Conservation (phyloP, 2,113 vertebrate genomes). For the Chunga burmeisteri region DNA sequence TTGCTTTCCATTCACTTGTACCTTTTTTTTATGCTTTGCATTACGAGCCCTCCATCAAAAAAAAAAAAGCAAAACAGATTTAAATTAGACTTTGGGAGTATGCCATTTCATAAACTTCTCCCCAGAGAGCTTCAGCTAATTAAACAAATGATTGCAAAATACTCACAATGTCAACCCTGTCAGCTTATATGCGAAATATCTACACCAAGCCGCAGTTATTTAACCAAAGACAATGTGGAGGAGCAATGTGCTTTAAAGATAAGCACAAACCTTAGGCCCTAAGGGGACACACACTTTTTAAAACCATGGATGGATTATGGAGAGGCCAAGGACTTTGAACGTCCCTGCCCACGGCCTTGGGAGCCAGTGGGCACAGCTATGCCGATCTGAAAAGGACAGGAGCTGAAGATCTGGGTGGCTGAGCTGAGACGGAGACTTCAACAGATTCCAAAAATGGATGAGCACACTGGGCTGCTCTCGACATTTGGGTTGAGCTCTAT, state of each 20-base stretch:
- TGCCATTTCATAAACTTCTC: constrained; percentile 68
- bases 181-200: constrained; percentile 7
- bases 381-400: not conserved
- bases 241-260: not conserved
- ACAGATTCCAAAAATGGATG: not conserved
- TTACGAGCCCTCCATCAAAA: constrained; percentile 24
- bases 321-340: not conserved
- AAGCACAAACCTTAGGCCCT: not conserved
- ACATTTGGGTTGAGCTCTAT: not conserved
- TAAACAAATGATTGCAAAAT: constrained; percentile 77
- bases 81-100: constrained; percentile 55
- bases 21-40: constrained; percentile 27
- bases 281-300: not conserved
- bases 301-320: not conserved
- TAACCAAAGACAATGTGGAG: not conserved
- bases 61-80: constrained; percentile 50
- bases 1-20: not conserved
- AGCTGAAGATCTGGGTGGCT: not conserved
- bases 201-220: not conserved
- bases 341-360: not conserved
- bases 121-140: constrained; percentile 72
- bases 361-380: not conserved
- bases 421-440: not conserved
- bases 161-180: constrained; percentile 44
- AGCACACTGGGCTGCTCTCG: not conserved